These are phyloP conservation scores for Anguilla japonica DNA, from an alignment of 2,113 vertebrate species.

Conservation along the genomic window DNA sequence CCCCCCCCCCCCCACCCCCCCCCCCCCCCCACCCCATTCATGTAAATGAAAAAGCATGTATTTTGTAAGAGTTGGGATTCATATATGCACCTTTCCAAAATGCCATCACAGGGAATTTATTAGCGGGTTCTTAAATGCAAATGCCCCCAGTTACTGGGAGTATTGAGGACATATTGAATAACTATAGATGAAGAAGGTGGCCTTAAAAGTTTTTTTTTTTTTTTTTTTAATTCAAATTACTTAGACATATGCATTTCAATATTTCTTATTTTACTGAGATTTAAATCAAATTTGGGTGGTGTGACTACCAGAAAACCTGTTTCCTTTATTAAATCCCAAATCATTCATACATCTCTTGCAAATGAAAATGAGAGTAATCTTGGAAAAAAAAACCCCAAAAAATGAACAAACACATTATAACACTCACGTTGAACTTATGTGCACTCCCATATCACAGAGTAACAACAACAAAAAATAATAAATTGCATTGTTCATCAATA, in stretches of 20 bases:
- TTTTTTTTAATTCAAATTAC: no score
- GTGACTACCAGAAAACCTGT: background rate
- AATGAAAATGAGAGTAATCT: background rate
- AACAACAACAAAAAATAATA: no score
- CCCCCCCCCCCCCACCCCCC: constrained; percentile 13
- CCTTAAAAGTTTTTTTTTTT: background rate
- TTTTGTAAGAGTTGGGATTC: constrained; percentile 36
- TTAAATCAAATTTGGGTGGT: background rate
- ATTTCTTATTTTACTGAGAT: background rate
- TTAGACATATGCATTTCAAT: background rate
- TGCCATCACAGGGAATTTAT: constrained; percentile 42
- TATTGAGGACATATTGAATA: constrained; percentile 4
- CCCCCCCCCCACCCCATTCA: constrained; percentile 40
- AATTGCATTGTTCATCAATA: no score
- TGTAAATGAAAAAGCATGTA: constrained; percentile 38
- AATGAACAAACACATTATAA: background rate
- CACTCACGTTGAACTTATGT: background rate
- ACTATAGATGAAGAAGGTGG: background rate
- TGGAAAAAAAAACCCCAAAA: background rate
- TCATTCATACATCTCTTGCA: background rate
- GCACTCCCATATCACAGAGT: no score
- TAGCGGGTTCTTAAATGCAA: constrained; percentile 29
- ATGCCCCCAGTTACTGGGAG: constrained; percentile 9
- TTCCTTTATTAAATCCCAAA: background rate
- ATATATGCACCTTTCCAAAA: constrained; percentile 35